Conservation (phyloP, 2,113 vertebrate genomes). For the Pavo muticus region DNA sequence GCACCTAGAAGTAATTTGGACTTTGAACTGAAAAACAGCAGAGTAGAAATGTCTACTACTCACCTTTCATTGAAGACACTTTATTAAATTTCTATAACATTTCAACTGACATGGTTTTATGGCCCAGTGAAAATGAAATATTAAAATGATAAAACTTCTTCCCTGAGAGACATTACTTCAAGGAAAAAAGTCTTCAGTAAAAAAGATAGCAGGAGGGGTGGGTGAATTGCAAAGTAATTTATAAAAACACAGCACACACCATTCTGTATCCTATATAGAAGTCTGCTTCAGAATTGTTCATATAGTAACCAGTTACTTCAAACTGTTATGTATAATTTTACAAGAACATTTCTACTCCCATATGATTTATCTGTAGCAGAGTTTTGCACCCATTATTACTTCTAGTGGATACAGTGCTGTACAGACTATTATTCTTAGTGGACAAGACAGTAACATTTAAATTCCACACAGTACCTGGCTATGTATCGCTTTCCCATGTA, state of each 20-base stretch:
- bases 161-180: not conserved
- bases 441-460: not conserved
- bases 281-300: not conserved
- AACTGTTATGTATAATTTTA: not conserved
- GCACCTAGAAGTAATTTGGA: rapidly evolving
- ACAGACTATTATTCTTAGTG: not conserved
- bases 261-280: not conserved
- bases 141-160: not conserved
- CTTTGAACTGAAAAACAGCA: not conserved
- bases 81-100: not conserved
- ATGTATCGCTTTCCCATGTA: conserved; percentile 99
- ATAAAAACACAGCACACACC: not conserved
- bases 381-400: not conserved
- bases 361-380: not conserved
- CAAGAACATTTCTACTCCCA: not conserved
- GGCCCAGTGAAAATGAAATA: not conserved
- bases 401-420: not conserved
- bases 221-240: not conserved
- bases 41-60: not conserved
- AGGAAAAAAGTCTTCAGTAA: not conserved
- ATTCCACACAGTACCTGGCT: conserved; percentile 90
- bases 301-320: not conserved
- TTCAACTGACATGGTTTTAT: not conserved
- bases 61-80: not conserved
- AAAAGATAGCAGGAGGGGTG: not conserved